phyloP scores from a whole-genome alignment of 2,888 invertebrate genomes.

The Acleris holmiana region DNA sequence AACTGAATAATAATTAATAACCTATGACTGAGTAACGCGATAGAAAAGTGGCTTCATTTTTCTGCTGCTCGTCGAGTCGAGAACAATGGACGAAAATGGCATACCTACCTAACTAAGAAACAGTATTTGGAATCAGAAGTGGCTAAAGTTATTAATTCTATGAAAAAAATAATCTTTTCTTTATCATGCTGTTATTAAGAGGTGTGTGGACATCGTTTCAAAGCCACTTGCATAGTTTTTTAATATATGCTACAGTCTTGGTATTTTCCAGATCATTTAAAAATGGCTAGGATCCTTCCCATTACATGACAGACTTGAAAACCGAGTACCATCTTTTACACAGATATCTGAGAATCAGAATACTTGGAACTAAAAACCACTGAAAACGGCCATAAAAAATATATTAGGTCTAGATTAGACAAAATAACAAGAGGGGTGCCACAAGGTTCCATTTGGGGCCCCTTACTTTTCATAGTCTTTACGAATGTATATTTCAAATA shows the following conservation, averaged over 20 bases:
- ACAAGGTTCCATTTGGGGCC: background rate
- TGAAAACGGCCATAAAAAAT: background rate
- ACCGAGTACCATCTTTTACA: background rate
- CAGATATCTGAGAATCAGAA: background rate
- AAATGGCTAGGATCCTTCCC: background rate
- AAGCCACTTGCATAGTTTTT: too few species aligned
- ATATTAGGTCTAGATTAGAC: background rate
- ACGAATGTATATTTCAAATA: background rate
- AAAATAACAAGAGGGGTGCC: background rate
- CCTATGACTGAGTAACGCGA: too few species aligned
- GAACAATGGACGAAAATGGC: too few species aligned
- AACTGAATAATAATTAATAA: too few species aligned
- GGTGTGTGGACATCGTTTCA: too few species aligned
- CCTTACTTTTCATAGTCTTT: background rate
- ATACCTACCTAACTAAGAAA: too few species aligned
- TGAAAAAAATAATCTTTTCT: background rate
- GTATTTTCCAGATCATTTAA: background rate
- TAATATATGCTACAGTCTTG: too few species aligned
- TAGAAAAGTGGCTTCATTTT: too few species aligned
- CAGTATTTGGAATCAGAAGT: too few species aligned
- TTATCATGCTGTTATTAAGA: too few species aligned
- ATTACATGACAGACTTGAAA: background rate
- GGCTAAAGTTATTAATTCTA: too few species aligned
- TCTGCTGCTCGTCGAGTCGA: too few species aligned
- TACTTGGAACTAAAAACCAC: background rate